Evolutionary conservation across 2,888 invertebrate genomes (phyloP).

Genomic region (Alloscopus bannaensis): DNA sequence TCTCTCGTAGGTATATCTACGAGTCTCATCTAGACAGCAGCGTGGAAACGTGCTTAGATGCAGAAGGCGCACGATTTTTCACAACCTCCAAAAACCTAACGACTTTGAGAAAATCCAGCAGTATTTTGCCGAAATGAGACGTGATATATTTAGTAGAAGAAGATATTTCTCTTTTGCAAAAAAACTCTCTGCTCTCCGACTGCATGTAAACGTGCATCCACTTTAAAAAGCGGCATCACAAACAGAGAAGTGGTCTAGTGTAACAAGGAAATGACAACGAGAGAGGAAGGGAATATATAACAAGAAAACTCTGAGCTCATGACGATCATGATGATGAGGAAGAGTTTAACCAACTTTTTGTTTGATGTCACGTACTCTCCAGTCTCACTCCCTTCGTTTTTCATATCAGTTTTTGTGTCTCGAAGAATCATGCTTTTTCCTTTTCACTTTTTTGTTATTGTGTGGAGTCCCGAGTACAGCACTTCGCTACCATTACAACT

Average conservation of each 20-base stretch:
- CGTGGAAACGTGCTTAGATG: conserved; percentile 46
- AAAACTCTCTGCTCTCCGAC: too few relatives aligned
- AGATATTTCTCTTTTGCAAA: conserved; percentile 50
- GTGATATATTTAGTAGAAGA: conserved; percentile 54
- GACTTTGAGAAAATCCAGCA: conserved; percentile 58
- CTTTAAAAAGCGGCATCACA: conserved; percentile 45
- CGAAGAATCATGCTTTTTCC: background rate
- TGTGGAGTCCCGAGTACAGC: conserved; percentile 3
- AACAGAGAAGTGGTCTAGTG: conserved; percentile 18
- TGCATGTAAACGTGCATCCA: conserved; percentile 50
- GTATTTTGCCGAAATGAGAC: conserved; percentile 53
- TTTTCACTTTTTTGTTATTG: background rate
- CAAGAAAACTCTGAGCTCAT: conserved; percentile 23
- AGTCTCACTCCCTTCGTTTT: conserved; percentile 19
- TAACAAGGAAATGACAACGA: conserved; percentile 25
- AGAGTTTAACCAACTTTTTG: conserved; percentile 54
- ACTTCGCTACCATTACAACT: conserved; percentile 31
- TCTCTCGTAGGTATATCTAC: background rate
- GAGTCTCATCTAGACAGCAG: background rate
- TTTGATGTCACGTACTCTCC: conserved; percentile 61
- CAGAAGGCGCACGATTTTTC: conserved; percentile 60
- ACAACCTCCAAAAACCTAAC: conserved; percentile 55
- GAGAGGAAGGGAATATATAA: conserved; percentile 13
- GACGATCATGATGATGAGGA: conserved; percentile 39
- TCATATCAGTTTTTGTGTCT: conserved; percentile 8